Percentiles rank a stretch among this genome's conserved stretches.
These are phyloP conservation scores for Apteryx mantelli DNA, from an alignment of 2,113 vertebrate species.

Conservation along the genomic window DNA sequence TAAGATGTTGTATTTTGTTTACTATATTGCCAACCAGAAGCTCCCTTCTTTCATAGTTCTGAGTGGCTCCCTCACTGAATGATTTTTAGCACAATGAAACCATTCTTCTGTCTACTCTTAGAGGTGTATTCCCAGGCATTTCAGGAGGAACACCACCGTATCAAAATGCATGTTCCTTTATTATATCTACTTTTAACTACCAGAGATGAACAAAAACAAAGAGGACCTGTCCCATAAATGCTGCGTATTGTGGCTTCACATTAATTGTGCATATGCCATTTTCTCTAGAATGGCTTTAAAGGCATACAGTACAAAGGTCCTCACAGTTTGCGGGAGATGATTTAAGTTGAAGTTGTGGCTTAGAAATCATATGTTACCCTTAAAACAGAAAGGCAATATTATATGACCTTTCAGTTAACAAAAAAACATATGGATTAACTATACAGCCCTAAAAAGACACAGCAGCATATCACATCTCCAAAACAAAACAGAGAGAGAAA, in stretches of 20 bases:
- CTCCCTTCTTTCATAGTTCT: not conserved
- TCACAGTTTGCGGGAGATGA: not conserved
- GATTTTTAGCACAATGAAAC: not conserved
- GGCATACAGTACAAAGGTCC: not conserved
- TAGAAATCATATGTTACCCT: not conserved
- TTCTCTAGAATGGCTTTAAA: not conserved
- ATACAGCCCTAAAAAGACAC: not conserved
- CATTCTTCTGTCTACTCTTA: not conserved
- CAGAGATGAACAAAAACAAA: constrained; percentile 3
- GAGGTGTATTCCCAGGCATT: not conserved
- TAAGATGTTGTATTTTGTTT: not conserved
- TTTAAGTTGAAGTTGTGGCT: not conserved
- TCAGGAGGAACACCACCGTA: not conserved
- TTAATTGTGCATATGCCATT: not conserved
- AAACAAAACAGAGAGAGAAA: not conserved
- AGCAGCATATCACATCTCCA: not conserved
- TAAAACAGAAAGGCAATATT: not conserved
- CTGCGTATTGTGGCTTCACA: not conserved
- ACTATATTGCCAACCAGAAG: not conserved
- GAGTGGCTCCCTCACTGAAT: not conserved
- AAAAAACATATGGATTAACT: not conserved
- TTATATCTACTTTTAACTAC: not conserved
- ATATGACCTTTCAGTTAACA: not conserved
- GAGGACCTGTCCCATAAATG: not conserved
- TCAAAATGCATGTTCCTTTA: not conserved